A percentile compares a stretch with the other conserved stretches of the same genome.
phyloP scores from a whole-genome alignment of 2,113 vertebrate species.

The Tupaia tana region DNA sequence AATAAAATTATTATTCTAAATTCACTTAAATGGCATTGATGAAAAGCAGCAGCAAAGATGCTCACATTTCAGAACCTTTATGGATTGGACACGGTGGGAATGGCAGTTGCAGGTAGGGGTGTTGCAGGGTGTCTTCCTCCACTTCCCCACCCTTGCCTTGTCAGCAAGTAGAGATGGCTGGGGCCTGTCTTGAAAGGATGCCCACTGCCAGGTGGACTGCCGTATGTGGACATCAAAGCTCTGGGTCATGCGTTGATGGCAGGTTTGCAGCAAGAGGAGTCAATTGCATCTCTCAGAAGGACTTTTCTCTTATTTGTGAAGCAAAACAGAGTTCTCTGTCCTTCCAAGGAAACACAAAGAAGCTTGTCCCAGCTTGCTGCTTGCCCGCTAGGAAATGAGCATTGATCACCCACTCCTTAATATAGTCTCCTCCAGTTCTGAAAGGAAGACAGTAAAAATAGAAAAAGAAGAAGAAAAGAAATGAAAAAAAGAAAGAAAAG shows the following conservation, averaged over 20 bases:
- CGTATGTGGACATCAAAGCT: background rate
- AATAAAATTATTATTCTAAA: slow-evolving; percentile 90
- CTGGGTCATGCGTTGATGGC: background rate
- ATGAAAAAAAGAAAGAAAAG: rapidly evolving
- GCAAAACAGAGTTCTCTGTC: background rate
- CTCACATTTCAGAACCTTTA: slow-evolving; percentile 58
- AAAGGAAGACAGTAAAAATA: background rate
- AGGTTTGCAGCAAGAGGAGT: slow-evolving; percentile 5
- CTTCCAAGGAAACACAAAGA: slow-evolving; percentile 37
- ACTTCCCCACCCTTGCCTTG: background rate
- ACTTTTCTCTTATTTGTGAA: slow-evolving; percentile 51
- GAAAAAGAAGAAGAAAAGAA: background rate
- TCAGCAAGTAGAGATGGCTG: background rate
- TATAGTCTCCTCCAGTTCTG: background rate
- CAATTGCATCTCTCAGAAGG: slow-evolving; percentile 17
- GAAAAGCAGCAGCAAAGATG: slow-evolving; percentile 62
- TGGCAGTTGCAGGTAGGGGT: background rate
- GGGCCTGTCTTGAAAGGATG: background rate
- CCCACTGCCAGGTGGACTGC: background rate
- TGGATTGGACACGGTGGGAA: rapidly evolving
- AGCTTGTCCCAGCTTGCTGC: background rate
- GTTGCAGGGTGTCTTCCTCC: background rate
- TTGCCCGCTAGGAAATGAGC: background rate
- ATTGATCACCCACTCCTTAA: background rate
- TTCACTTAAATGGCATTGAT: slow-evolving; percentile 82